Conservation (phyloP, 2,797 vertebrate genomes). For the Sylvilagus floridanus region DNA sequence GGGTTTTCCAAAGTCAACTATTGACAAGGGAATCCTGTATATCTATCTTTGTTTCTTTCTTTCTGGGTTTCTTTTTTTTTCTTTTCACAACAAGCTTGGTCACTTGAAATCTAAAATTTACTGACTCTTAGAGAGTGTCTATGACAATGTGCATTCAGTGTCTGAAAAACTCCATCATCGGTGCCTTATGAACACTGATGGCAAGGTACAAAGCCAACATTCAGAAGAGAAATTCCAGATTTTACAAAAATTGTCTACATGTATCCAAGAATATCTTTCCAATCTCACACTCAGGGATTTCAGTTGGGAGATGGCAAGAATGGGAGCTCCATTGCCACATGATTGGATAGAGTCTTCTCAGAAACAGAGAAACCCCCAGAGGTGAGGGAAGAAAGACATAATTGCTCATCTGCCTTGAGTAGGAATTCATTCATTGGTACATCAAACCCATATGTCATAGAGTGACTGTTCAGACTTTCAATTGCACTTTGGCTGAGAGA, state of each 20-base stretch:
- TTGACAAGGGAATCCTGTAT: background rate
- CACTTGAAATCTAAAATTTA: conserved; percentile 32
- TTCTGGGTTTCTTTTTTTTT: background rate
- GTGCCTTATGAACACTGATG: background rate
- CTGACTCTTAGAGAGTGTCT: background rate
- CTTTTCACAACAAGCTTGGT: background rate
- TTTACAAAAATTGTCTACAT: background rate
- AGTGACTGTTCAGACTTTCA: background rate
- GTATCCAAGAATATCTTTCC: conserved; percentile 25
- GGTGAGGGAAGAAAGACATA: background rate
- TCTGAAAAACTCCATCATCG: background rate
- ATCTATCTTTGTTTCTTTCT: background rate
- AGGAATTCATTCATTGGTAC: background rate
- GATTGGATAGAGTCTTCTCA: background rate
- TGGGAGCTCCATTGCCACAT: background rate
- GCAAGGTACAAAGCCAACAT: conserved; percentile 48
- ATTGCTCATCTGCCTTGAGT: background rate
- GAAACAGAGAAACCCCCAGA: background rate
- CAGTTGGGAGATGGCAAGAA: background rate
- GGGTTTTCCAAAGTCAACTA: background rate
- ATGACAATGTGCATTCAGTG: background rate
- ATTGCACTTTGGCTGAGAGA: background rate
- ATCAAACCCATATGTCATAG: background rate
- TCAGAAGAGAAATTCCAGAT: conserved; percentile 16
- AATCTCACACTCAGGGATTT: background rate